phyloP scores from a whole-genome alignment of 2,797 vertebrate genomes.

The Cossypha polioptera region DNA sequence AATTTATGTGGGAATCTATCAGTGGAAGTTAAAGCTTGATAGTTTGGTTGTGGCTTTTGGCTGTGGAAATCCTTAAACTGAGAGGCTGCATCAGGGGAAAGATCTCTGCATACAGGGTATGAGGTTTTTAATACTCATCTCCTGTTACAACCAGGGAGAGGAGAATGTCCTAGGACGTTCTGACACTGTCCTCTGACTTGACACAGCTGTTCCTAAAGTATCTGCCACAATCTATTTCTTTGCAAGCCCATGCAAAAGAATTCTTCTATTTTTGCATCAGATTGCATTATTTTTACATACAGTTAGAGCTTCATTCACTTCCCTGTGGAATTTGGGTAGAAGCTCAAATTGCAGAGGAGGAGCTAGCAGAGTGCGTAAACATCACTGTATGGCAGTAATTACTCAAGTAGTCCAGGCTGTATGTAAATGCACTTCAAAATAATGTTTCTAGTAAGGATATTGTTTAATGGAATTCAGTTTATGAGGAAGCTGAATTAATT shows the following conservation, averaged over 20 bases:
- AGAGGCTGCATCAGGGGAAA: not conserved
- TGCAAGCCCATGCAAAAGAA: not conserved
- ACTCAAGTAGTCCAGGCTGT: not conserved
- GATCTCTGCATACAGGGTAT: not conserved
- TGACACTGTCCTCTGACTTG: conserved; percentile 19
- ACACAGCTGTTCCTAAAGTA: conserved; percentile 6
- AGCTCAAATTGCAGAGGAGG: conserved; percentile 14
- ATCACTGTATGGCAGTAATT: not conserved
- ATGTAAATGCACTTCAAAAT: not conserved
- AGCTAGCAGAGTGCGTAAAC: not conserved
- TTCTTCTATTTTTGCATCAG: not conserved
- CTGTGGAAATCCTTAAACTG: conserved; percentile 1
- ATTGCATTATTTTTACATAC: not conserved
- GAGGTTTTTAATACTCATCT: not conserved
- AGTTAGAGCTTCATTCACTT: not conserved
- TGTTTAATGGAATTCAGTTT: not conserved
- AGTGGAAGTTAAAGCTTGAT: conserved; percentile 2
- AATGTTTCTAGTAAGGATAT: not conserved
- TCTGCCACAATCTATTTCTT: not conserved
- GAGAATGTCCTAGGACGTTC: conserved; percentile 12
- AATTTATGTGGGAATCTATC: conserved; percentile 8
- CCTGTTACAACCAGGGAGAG: not conserved
- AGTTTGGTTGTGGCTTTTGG: conserved; percentile 27
- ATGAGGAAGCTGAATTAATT: not conserved
- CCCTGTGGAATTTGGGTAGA: not conserved